Conservation (phyloP, 2,888 invertebrate species). For the Drepana falcataria region DNA sequence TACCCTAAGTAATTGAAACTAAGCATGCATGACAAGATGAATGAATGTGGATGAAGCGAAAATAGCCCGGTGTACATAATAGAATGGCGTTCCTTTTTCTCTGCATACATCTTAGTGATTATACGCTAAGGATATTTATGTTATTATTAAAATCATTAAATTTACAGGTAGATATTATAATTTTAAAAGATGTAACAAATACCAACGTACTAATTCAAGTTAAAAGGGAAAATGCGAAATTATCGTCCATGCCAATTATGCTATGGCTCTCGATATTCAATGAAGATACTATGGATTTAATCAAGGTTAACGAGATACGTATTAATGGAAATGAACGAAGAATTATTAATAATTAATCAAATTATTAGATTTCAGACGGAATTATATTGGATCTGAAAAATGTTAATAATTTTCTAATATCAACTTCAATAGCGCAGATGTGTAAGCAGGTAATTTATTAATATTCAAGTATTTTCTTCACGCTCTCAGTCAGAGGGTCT, state of each 20-base stretch:
- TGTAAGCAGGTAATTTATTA: constrained; percentile 21
- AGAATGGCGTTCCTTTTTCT: no score
- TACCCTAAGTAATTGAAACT: no score
- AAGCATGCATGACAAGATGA: no score
- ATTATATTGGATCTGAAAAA: constrained; percentile 26
- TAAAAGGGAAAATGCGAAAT: constrained; percentile 21
- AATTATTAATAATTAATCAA: constrained; percentile 10
- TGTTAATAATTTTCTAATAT: constrained; percentile 9
- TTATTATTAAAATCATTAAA: no score
- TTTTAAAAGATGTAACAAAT: constrained; percentile 30
- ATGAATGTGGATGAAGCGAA: no score
- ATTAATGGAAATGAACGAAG: constrained; percentile 18
- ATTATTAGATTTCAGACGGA: constrained; percentile 36
- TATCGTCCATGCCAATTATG: constrained; percentile 28
- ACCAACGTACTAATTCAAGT: constrained; percentile 23
- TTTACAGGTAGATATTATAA: constrained; percentile 29
- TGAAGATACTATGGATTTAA: constrained; percentile 33
- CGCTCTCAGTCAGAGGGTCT: no score
- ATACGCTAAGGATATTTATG: no score
- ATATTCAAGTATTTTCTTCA: no score
- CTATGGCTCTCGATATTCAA: constrained; percentile 25
- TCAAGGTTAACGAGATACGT: constrained; percentile 31
- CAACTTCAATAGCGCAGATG: constrained; percentile 6
- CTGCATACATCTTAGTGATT: no score
- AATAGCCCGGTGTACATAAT: no score